Base-by-base conservation (phyloP, 2,888 invertebrate species). In the Tuta absoluta region DNA sequence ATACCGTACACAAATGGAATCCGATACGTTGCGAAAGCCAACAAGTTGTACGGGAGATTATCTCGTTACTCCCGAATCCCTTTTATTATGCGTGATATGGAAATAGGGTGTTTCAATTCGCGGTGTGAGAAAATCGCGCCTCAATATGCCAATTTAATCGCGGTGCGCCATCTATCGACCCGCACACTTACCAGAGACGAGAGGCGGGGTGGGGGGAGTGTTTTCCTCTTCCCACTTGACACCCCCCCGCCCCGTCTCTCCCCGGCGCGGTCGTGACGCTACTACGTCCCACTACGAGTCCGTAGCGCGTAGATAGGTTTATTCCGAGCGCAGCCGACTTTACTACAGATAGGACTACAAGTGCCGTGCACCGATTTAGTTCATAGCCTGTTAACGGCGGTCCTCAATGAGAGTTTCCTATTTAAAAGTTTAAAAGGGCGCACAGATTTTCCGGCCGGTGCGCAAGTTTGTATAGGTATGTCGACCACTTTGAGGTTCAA, bases 161-260 rank as follows among this genome's bases (percentile, higher is more conserved):
- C 73, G 72, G 67, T 74, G 74, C 82, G 87, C 87, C 89, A 88
- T 87, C 89, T 89, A 86, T 83, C 77, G 85, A 77, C 72, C 73
- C 71, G 71, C 71, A 71, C 74, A 71, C 71, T 74, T 72, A 72
- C 71, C 68, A 71, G 67, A 67, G 66, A 56, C 65, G 64, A 62
- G 37, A 60, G 61, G 28, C 17, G 60, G 28, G 63, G 63, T 63
- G 62, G 62, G 66, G 68, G 48, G 21, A 37, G 59, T n/a, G 19
- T 59, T n/a, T 33, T 53, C 62, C 45, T 56, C 56, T 28, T 51
- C 12, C 51, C 51, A 51, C 51, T 51, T 51, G 51, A 17, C 21
- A 24, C 57, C 65, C 63, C 69, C 69, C 65, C 70, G 72, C 41
- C 70, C 71, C n/a, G n/a, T n/a, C n/a, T n/a, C n/a, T n/a, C n/a